Evolutionary conservation across 2,797 vertebrate genomes (phyloP).

Genomic region (Galagoides demidoff): DNA sequence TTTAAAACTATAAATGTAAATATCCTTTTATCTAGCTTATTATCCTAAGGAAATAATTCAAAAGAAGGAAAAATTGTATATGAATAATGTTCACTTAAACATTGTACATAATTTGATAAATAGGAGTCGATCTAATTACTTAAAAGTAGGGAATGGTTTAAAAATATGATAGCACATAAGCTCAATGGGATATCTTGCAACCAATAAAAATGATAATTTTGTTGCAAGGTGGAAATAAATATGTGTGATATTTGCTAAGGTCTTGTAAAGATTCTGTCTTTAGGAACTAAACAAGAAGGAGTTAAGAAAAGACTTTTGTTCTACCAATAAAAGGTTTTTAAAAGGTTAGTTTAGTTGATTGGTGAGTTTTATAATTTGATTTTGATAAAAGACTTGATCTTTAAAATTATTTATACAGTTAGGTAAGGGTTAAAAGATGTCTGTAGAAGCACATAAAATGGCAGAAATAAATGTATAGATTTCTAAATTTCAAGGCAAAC

Average conservation of each 20-base stretch:
- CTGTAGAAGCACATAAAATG: neutral
- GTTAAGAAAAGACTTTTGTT: constrained; percentile 29
- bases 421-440: constrained; percentile 10
- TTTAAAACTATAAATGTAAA: neutral
- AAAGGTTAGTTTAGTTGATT: neutral
- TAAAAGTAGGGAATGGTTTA: constrained; percentile 12
- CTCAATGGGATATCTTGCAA: neutral
- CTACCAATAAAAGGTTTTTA: constrained; percentile 28
- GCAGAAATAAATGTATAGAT: constrained; percentile 24
- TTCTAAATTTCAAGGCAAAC: neutral
- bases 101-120: neutral
- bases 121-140: neutral
- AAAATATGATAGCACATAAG: neutral
- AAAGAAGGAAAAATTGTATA: neutral
- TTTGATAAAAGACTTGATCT: constrained; percentile 44
- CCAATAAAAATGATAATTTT: neutral
- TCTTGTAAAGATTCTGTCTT: neutral
- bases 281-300: neutral
- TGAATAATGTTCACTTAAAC: neutral
- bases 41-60: constrained; percentile 45
- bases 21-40: neutral
- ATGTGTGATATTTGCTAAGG: neutral
- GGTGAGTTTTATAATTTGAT: constrained; percentile 21
- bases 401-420: constrained; percentile 8
- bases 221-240: neutral